A percentile compares a stretch with the other conserved stretches of the same genome.
Evolutionary conservation across 2,888 invertebrate genomes (phyloP).

Genomic region (Dolomedes plantarius): DNA sequence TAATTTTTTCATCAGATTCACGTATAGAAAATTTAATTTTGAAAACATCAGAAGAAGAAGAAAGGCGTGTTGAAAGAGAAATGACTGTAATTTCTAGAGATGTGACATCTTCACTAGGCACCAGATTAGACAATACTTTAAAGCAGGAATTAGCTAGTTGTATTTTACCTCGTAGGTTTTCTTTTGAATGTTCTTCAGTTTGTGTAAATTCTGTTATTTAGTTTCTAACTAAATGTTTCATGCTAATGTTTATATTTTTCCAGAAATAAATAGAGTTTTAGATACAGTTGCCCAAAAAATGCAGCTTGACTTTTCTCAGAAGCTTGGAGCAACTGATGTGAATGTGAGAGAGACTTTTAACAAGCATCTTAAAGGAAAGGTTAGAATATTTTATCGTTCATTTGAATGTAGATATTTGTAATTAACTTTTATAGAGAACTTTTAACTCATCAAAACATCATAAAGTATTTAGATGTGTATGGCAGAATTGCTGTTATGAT

Average conservation of each 20-base stretch:
- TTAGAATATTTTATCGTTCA: conserved; percentile 75
- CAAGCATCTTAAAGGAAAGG: conserved; percentile 88
- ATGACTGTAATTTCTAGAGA: conserved; percentile 80
- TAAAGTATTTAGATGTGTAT: too few species aligned
- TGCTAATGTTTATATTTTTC: conserved; percentile 74
- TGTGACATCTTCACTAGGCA: conserved; percentile 79
- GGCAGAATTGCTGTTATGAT: background rate
- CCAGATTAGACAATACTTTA: conserved; percentile 80
- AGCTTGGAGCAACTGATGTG: conserved; percentile 84
- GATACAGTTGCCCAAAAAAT: conserved; percentile 86
- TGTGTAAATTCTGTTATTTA: background rate
- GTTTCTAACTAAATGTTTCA: too few species aligned
- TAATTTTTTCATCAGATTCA: conserved; percentile 33
- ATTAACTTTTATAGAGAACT: too few species aligned
- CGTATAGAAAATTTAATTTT: conserved; percentile 50
- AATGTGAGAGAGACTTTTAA: conserved; percentile 87
- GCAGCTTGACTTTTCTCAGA: conserved; percentile 84
- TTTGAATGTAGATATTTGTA: too few species aligned
- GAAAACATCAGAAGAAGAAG: conserved; percentile 69
- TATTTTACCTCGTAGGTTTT: conserved; percentile 77
- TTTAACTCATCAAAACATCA: too few species aligned
- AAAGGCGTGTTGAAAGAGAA: conserved; percentile 76
- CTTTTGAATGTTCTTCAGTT: background rate
- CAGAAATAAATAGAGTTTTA: conserved; percentile 82
- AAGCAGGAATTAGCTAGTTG: conserved; percentile 80